Evolutionary conservation across 2,888 invertebrate species (phyloP).

Genomic region (Trissolcus japonicus): DNA sequence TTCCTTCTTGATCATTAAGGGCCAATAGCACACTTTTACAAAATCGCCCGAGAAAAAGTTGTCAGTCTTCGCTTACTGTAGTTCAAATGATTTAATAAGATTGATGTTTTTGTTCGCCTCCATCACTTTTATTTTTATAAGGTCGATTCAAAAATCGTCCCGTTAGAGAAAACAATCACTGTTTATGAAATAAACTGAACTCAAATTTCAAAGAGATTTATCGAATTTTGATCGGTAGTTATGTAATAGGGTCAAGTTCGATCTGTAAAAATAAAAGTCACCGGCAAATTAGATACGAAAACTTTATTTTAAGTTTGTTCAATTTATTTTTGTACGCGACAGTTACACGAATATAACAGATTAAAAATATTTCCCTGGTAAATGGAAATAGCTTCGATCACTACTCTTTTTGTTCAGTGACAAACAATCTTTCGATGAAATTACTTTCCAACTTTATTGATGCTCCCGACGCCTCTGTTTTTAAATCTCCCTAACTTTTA

Average conservation of each 20-base stretch:
- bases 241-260: slow-evolving; percentile 30
- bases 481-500: too few relatives aligned
- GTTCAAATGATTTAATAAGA: too few relatives aligned
- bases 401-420: neutral
- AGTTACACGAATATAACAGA: too few relatives aligned
- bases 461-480: too few relatives aligned
- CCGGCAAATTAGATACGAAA: neutral
- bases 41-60: neutral
- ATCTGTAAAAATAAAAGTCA: slow-evolving; percentile 15
- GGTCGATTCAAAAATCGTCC: neutral
- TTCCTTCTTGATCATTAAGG: slow-evolving; percentile 18
- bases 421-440: neutral
- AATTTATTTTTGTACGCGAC: too few relatives aligned
- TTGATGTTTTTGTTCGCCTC: neutral
- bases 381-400: too few relatives aligned
- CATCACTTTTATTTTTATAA: neutral
- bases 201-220: slow-evolving; percentile 1
- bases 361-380: too few relatives aligned
- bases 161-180: slow-evolving; percentile 1
- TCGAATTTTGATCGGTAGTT: slow-evolving; percentile 6
- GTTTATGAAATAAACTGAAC: slow-evolving; percentile 18
- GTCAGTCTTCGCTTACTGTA: too few relatives aligned
- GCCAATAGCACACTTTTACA: neutral
- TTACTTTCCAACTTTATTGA: too few relatives aligned
- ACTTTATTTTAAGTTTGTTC: neutral